phyloP scores from a whole-genome alignment of 2,888 invertebrate species.

The Tetranychus piercei region DNA sequence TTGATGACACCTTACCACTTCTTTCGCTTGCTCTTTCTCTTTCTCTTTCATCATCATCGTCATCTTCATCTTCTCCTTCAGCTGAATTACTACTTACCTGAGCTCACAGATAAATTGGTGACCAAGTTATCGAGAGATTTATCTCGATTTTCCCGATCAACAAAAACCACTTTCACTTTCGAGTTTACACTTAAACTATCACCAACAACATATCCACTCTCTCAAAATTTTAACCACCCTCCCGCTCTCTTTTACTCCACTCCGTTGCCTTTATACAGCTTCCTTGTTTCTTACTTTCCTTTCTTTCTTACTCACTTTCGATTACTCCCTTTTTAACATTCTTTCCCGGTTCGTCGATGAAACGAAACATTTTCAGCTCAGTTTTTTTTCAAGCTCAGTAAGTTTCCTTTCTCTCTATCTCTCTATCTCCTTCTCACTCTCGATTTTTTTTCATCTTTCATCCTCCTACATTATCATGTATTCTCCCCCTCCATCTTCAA shows the following conservation, averaged over 20 bases:
- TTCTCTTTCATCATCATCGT: not conserved
- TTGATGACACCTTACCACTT: not conserved
- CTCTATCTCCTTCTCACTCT: constrained; percentile 7
- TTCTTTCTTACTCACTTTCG: not conserved
- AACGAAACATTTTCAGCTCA: not conserved
- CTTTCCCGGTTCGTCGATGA: not conserved
- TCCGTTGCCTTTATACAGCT: not conserved
- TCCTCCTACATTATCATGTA: not conserved
- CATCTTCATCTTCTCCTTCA: not conserved
- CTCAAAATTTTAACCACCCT: not conserved
- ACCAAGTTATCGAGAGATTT: not conserved
- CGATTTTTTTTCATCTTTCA: not conserved
- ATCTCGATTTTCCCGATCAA: not conserved
- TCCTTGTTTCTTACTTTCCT: not conserved
- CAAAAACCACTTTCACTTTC: not conserved
- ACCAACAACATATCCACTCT: not conserved
- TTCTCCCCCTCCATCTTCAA: not conserved
- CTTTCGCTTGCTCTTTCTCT: not conserved
- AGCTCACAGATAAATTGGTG: not conserved
- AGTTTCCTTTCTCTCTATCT: constrained; percentile 7
- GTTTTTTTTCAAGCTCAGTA: not conserved
- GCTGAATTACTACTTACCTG: not conserved
- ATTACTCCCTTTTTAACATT: not conserved
- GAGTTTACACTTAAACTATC: not conserved
- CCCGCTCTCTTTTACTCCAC: not conserved